phyloP scores from a whole-genome alignment of 2,113 vertebrate genomes.

The Lipotes vexillifer region DNA sequence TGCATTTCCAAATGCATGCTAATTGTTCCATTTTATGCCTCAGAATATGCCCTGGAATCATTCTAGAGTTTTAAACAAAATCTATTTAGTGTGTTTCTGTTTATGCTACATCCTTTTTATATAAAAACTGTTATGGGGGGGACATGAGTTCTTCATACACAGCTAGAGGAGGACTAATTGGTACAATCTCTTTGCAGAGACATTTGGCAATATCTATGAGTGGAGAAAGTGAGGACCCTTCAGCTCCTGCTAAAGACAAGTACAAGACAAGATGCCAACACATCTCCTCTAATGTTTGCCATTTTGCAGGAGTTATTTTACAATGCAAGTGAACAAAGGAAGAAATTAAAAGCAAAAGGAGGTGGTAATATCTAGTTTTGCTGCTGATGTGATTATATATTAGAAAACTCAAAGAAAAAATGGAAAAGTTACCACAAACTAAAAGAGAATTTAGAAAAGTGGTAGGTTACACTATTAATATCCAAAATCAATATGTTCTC shows the following conservation, averaged over 20 bases:
- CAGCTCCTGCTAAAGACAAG: background rate
- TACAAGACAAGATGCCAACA: background rate
- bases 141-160: background rate
- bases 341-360: background rate
- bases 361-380: background rate
- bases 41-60: background rate
- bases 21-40: background rate
- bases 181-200: background rate
- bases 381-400: background rate
- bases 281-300: background rate
- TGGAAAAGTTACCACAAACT: background rate
- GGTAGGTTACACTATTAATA: background rate
- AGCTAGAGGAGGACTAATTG: background rate
- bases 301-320: background rate
- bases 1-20: background rate
- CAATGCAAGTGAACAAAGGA: background rate
- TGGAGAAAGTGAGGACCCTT: background rate
- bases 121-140: background rate
- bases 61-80: background rate
- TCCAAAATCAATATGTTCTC: background rate
- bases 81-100: background rate
- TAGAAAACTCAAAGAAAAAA: background rate
- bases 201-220: background rate
- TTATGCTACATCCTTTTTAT: background rate
- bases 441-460: background rate